Evolutionary conservation across 2,113 vertebrate genomes (phyloP).

Genomic region (Ameiurus melas): DNA sequence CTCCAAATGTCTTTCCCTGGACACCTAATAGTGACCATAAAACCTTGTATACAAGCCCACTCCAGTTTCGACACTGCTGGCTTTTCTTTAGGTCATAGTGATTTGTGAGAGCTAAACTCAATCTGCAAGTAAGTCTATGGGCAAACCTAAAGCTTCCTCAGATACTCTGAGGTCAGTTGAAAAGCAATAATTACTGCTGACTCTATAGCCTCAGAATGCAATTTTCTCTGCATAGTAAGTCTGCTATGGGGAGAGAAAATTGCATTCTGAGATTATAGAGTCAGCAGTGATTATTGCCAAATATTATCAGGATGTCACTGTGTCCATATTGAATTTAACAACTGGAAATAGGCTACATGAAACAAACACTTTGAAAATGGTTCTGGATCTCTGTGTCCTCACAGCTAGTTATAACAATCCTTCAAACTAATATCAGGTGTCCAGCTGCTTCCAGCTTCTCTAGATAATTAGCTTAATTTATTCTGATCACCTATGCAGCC

Average conservation of each 20-base stretch:
- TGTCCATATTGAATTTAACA: neutral
- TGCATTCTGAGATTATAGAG: neutral
- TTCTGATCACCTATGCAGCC: neutral
- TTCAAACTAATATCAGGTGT: conserved; percentile 34
- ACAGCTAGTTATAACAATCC: neutral
- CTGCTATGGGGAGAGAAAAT: neutral
- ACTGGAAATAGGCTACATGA: neutral
- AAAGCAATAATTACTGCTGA: neutral
- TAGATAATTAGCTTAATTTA: conserved; percentile 36
- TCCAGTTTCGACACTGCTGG: neutral
- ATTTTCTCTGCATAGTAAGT: neutral
- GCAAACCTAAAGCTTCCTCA: neutral
- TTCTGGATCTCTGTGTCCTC: conserved; percentile 18
- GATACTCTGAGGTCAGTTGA: neutral
- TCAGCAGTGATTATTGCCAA: neutral
- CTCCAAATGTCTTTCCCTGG: neutral
- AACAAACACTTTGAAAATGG: neutral
- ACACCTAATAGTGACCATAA: neutral
- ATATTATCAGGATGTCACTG: neutral
- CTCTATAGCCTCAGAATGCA: neutral
- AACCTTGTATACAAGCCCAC: neutral
- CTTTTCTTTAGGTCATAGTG: neutral
- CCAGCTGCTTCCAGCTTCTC: conserved; percentile 37
- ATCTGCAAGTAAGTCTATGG: neutral
- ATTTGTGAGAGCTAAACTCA: neutral